Evolutionary conservation across 2,797 vertebrate genomes (phyloP).

Genomic region (Chiloscyllium punctatum): DNA sequence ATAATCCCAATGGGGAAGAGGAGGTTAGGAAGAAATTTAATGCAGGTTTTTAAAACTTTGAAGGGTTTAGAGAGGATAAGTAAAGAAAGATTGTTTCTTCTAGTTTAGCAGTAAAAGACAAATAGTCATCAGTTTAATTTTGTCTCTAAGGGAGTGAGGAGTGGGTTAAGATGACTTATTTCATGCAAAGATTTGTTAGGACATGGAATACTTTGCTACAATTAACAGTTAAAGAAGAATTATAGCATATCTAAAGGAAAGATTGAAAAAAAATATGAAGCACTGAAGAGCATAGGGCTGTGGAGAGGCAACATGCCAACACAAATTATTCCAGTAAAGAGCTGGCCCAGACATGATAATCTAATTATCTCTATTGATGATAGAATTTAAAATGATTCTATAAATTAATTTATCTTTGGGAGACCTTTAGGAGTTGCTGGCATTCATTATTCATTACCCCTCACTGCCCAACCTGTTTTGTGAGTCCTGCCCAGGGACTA

Average conservation of each 20-base stretch:
- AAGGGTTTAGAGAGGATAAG: not conserved
- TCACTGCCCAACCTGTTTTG: not conserved
- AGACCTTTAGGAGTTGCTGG: not conserved
- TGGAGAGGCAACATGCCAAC: not conserved
- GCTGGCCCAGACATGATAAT: not conserved
- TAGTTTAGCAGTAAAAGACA: not conserved
- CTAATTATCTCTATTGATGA: not conserved
- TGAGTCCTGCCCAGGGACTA: not conserved
- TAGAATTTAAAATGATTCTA: not conserved
- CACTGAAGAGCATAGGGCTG: not conserved
- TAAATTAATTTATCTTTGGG: not conserved
- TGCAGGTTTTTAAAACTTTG: not conserved
- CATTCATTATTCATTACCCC: not conserved
- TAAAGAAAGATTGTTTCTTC: not conserved
- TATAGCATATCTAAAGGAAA: not conserved
- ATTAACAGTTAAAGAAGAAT: not conserved
- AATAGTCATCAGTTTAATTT: not conserved
- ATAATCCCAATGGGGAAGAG: not conserved
- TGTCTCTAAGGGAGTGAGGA: not conserved
- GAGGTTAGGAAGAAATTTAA: not conserved
- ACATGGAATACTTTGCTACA: not conserved
- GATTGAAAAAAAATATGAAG: not conserved
- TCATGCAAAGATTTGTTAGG: not conserved
- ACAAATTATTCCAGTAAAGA: not conserved
- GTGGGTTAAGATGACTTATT: not conserved